Percentiles rank a stretch among this genome's conserved stretches.
phyloP scores from a whole-genome alignment of 2,113 vertebrate genomes.

The Erpornis zantholeuca region DNA sequence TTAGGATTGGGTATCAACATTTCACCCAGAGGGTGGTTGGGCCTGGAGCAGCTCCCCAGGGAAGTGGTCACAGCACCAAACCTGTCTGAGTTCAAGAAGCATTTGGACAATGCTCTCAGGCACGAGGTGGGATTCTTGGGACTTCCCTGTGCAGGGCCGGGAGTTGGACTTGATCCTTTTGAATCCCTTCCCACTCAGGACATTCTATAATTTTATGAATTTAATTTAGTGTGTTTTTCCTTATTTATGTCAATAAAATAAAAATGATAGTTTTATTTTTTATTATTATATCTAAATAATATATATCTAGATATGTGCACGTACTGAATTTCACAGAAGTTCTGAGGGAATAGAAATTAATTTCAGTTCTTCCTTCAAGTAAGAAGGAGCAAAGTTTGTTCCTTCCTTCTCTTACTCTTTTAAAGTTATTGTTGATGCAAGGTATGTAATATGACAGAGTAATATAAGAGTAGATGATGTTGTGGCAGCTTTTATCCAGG shows the following conservation, averaged over 20 bases:
- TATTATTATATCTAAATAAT: neutral
- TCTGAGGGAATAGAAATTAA: neutral
- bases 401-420: neutral
- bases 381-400: neutral
- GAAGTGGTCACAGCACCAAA: neutral
- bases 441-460: neutral
- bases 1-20: neutral
- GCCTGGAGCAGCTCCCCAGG: neutral
- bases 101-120: too few species aligned
- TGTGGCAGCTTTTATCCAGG: neutral
- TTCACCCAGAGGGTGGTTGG: neutral
- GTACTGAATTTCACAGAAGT: neutral
- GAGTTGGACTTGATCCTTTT: too few species aligned
- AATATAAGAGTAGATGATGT: neutral
- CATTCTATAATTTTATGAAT: neutral
- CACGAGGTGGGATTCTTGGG: too few species aligned
- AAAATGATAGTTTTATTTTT: neutral
- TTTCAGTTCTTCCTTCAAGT: neutral
- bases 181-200: too few species aligned
- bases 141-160: too few species aligned
- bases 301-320: neutral
- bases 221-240: neutral
- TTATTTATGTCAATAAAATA: neutral
- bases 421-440: neutral
- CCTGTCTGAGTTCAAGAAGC: too few species aligned